These are phyloP conservation scores for Dermochelys coriacea DNA, from an alignment of 2,797 vertebrate genomes.

Conservation along the genomic window DNA sequence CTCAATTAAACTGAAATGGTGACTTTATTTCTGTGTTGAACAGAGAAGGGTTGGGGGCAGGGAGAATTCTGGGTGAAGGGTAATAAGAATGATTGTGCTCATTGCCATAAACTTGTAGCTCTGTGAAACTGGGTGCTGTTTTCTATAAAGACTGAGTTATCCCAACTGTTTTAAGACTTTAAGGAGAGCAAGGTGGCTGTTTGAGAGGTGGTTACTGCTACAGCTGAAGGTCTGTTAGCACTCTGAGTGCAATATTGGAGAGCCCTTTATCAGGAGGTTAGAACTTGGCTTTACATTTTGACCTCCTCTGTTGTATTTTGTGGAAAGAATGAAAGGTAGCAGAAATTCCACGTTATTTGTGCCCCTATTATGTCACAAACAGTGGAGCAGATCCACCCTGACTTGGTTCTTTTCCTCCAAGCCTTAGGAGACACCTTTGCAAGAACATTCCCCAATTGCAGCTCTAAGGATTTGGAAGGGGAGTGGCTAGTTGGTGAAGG, in stretches of 20 bases:
- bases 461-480: neutral
- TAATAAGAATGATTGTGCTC: neutral
- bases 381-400: neutral
- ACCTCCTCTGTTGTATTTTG: neutral
- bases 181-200: constrained; percentile 10
- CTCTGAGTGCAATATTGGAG: neutral
- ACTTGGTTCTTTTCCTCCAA: neutral
- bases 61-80: neutral
- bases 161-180: constrained; percentile 14
- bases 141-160: neutral
- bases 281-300: constrained; percentile 9
- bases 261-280: constrained; percentile 52
- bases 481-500: neutral
- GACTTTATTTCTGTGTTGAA: neutral
- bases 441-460: neutral
- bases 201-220: constrained; percentile 17
- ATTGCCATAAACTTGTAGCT: neutral
- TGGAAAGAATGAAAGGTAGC: neutral
- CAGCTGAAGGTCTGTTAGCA: neutral
- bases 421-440: neutral
- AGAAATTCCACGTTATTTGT: neutral
- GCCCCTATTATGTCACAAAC: neutral
- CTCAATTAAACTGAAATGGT: neutral
- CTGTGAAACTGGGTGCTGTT: neutral
- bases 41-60: neutral